These are phyloP conservation scores for Gavialis gangeticus DNA, from an alignment of 2,113 vertebrate species.

Conservation along the genomic window DNA sequence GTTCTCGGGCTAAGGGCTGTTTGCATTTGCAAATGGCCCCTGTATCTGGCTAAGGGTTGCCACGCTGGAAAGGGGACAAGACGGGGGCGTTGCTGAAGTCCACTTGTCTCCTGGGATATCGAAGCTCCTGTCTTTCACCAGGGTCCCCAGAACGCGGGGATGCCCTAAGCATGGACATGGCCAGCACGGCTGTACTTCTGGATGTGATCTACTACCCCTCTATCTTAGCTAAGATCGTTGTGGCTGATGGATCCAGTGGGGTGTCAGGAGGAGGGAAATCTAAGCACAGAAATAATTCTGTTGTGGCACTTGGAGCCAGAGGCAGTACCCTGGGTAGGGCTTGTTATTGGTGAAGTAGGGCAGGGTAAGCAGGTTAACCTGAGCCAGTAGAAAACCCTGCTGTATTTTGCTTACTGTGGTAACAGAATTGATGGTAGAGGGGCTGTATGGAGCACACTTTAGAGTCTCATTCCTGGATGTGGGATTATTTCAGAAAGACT, in stretches of 20 bases:
- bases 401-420: neutral
- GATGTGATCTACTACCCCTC: neutral
- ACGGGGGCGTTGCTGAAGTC: neutral
- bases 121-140: neutral
- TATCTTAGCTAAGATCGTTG: neutral
- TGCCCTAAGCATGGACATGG: neutral
- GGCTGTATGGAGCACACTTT: neutral
- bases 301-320: no score
- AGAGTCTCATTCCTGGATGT: neutral
- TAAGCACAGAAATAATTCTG: neutral
- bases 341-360: neutral
- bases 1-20: neutral
- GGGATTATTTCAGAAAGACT: neutral
- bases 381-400: neutral
- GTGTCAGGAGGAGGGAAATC: neutral
- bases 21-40: neutral
- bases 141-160: neutral
- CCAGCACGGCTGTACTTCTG: neutral
- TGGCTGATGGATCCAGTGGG: neutral
- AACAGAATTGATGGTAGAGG: neutral
- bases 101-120: neutral
- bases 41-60: neutral
- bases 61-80: neutral
- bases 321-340: neutral
- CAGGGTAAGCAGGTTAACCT: neutral